Evolutionary conservation across 2,113 vertebrate species (phyloP).

Genomic region (Sclerurus mexicanus): DNA sequence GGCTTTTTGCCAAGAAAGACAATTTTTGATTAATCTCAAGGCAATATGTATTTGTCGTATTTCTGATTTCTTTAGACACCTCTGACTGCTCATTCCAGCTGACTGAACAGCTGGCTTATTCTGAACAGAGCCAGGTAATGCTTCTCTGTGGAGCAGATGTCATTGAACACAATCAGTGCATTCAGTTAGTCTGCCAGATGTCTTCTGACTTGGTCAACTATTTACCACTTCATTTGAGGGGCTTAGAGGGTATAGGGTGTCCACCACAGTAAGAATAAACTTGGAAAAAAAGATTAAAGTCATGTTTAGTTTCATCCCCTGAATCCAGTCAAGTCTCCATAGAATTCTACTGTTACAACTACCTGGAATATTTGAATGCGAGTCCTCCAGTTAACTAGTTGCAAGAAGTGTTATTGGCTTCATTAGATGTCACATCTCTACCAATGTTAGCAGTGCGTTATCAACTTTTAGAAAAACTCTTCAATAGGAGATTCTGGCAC

Average conservation of each 20-base stretch:
- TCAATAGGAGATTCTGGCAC: not conserved
- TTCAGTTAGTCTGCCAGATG: not conserved
- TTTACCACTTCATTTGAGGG: not conserved
- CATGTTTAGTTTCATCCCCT: not conserved
- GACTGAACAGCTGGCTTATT: not conserved
- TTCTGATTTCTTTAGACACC: slow-evolving; percentile 18
- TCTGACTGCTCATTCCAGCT: slow-evolving; percentile 5
- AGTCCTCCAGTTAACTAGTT: not conserved
- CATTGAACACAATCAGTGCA: not conserved
- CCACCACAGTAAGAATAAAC: not conserved
- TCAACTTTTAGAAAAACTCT: not conserved
- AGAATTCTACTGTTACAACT: not conserved
- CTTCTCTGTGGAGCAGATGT: not conserved
- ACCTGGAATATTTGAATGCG: not conserved
- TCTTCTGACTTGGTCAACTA: not conserved
- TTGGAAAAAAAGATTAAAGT: not conserved
- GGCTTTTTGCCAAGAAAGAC: not conserved
- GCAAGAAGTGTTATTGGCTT: not conserved
- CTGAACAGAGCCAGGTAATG: not conserved
- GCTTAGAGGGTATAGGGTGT: not conserved
- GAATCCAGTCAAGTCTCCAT: not conserved
- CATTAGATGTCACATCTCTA: not conserved
- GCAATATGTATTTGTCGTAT: not conserved
- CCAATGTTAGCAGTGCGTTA: not conserved
- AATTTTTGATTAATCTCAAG: not conserved